A percentile compares a stretch with the other conserved stretches of the same genome.
These are phyloP conservation scores for Petromus typicus DNA, from an alignment of 2,113 vertebrate genomes.

Conservation along the genomic window DNA sequence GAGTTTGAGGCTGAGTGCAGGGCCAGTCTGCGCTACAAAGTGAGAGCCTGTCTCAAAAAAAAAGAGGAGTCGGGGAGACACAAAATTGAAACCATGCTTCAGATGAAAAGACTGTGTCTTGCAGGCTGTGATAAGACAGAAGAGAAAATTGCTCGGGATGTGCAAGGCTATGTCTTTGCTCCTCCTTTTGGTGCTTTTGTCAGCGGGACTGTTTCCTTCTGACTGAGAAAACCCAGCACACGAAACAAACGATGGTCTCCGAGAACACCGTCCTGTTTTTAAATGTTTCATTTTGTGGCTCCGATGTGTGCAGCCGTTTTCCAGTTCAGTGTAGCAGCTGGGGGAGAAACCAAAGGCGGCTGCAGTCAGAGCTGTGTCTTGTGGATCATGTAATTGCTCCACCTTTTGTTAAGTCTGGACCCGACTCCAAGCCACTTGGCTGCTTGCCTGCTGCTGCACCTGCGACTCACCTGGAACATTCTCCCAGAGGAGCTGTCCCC, in stretches of 20 bases:
- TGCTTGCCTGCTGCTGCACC: neutral
- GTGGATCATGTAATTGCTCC: neutral
- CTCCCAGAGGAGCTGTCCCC: neutral
- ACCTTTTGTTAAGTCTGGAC: neutral
- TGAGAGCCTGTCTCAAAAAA: no score
- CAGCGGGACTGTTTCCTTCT: neutral
- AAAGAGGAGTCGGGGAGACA: neutral
- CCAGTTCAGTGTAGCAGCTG: neutral
- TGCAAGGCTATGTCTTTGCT: neutral
- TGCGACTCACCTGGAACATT: constrained; percentile 61
- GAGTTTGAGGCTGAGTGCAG: no score
- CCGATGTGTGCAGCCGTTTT: neutral
- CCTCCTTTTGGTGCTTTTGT: neutral
- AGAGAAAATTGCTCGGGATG: constrained; percentile 9
- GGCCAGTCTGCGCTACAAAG: no score
- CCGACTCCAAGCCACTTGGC: constrained; percentile 32
- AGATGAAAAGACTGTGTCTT: neutral
- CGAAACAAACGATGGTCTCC: constrained; percentile 35
- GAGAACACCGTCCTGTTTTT: constrained; percentile 47
- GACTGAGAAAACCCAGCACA: neutral
- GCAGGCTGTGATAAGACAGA: constrained; percentile 66
- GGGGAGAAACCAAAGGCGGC: neutral
- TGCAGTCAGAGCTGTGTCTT: constrained; percentile 38
- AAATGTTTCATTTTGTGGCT: constrained; percentile 64
- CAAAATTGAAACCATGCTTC: neutral